These are phyloP conservation scores for Indicator indicator DNA, from an alignment of 2,113 vertebrate species.

Conservation along the genomic window DNA sequence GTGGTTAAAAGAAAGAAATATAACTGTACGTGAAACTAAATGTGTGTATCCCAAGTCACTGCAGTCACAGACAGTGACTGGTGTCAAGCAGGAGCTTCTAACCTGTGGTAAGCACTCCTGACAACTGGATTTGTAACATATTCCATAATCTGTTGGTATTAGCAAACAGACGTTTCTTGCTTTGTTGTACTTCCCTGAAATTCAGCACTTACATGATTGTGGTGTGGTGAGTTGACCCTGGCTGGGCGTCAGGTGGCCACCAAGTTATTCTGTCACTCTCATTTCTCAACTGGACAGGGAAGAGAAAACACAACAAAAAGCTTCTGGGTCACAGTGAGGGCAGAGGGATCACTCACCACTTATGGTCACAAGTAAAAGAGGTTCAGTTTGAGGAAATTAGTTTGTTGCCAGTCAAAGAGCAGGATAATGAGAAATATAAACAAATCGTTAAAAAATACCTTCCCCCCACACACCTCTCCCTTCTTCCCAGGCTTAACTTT, in stretches of 20 bases:
- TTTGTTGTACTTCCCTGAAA: not conserved
- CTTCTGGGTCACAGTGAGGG: not conserved
- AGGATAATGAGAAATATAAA: not conserved
- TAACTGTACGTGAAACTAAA: slow-evolving; percentile 88
- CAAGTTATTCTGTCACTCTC: not conserved
- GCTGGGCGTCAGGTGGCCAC: not conserved
- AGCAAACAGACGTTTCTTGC: not conserved
- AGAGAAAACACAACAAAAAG: not conserved
- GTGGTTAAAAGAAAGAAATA: slow-evolving; percentile 88
- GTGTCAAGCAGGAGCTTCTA: slow-evolving; percentile 84
- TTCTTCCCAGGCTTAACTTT: not conserved
- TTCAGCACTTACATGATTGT: not conserved
- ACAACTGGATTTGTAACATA: not conserved
- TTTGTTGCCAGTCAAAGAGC: not conserved
- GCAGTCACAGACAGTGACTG: slow-evolving; percentile 85
- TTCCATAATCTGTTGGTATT: not conserved
- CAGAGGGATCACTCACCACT: not conserved
- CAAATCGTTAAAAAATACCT: not conserved
- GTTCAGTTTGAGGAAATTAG: not conserved
- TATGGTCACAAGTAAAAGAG: not conserved
- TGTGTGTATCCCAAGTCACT: slow-evolving; percentile 93
- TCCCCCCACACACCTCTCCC: no score
- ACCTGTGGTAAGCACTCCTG: slow-evolving; percentile 86
- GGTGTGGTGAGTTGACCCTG: not conserved
- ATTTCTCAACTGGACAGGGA: not conserved